Evolutionary conservation across 2,113 vertebrate genomes (phyloP).

Genomic region (Sphaerodactylus townsendi): DNA sequence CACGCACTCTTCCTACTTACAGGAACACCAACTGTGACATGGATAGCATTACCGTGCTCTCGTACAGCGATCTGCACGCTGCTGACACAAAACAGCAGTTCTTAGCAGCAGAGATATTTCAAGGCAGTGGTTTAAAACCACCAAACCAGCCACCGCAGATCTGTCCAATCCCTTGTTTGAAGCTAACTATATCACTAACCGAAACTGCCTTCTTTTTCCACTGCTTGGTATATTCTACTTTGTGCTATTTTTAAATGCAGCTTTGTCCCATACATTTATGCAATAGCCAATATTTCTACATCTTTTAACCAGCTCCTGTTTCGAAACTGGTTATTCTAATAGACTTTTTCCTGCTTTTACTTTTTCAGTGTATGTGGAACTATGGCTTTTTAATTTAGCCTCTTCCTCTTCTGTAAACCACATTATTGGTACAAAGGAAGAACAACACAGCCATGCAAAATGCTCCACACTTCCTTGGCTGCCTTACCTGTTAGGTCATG

Average conservation of each 20-base stretch:
- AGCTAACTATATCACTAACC: neutral
- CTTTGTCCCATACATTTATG: no score
- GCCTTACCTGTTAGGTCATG: conserved; percentile 89
- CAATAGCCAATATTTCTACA: no score
- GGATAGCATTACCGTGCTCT: neutral
- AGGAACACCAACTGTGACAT: neutral
- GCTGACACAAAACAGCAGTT: neutral
- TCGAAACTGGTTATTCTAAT: no score
- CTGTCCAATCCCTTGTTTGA: neutral
- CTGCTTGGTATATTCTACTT: no score
- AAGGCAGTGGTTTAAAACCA: neutral
- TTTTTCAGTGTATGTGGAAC: no score
- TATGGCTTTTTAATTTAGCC: no score
- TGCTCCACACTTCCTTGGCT: neutral
- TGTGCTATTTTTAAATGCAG: no score
- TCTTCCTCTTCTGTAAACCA: no score
- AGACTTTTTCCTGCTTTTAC: no score
- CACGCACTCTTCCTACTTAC: no score
- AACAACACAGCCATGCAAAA: neutral
- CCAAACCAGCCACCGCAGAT: neutral
- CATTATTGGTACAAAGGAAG: no score
- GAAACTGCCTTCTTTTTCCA: neutral
- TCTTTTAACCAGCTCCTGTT: no score
- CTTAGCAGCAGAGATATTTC: neutral
- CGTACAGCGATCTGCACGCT: neutral